Percentiles rank a stretch among this genome's conserved stretches.
Evolutionary conservation across 2,113 vertebrate genomes (phyloP).

Genomic region (Progne subis): DNA sequence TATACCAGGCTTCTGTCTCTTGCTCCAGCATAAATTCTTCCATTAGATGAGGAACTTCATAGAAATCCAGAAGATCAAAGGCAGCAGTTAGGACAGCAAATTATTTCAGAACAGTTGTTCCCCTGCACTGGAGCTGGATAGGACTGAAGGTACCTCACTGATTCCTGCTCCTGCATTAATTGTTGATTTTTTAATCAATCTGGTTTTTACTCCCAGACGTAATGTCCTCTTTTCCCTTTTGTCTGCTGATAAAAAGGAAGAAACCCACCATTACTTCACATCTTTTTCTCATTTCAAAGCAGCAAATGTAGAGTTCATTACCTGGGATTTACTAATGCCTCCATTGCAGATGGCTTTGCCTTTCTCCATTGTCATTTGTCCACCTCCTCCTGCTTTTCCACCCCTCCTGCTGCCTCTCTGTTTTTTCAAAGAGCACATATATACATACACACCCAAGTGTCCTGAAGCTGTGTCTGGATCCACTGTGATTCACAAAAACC

Average conservation of each 20-base stretch:
- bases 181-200: background rate
- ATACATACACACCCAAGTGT: background rate
- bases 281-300: background rate
- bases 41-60: background rate
- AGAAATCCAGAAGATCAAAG: background rate
- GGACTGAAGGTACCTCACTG: background rate
- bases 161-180: background rate
- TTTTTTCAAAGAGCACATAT: background rate
- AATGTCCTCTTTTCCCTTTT: background rate
- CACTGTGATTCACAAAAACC: background rate
- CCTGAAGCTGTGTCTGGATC: background rate
- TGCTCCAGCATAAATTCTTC: background rate
- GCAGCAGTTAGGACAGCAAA: background rate
- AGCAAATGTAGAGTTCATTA: background rate
- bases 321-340: background rate
- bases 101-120: background rate
- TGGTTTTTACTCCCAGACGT: background rate
- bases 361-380: background rate
- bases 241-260: background rate
- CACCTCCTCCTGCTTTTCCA: background rate
- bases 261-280: background rate
- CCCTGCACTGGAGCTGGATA: background rate
- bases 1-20: background rate
- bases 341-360: background rate
- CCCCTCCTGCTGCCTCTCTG: background rate